These are phyloP conservation scores for Neosilurus mollespiculum DNA, from an alignment of 2,797 vertebrate genomes.

Conservation along the genomic window DNA sequence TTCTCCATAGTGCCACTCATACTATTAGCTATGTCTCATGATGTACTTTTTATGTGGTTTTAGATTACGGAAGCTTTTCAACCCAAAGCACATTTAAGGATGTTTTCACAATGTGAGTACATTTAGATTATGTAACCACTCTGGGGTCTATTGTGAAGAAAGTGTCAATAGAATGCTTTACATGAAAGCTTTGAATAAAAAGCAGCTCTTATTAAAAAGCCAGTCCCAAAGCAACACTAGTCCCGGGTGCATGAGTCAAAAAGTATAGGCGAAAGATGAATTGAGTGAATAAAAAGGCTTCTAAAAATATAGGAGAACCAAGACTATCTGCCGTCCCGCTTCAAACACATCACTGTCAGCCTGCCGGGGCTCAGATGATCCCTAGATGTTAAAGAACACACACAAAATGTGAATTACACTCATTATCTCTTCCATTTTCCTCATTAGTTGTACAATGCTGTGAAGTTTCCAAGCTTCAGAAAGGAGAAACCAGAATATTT, in stretches of 20 bases:
- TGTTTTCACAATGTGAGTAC: conserved; percentile 6
- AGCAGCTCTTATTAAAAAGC: conserved; percentile 27
- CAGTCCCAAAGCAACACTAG: conserved; percentile 18
- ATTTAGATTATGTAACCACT: conserved; percentile 17
- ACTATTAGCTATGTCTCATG: neutral
- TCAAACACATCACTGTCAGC: conserved; percentile 47
- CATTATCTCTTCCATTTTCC: conserved; percentile 57
- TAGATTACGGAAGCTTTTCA: conserved; percentile 11
- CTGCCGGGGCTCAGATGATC: conserved; percentile 62
- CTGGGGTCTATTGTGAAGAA: neutral
- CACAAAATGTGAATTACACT: conserved; percentile 64
- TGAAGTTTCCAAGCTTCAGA: conserved; percentile 22
- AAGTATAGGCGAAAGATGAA: conserved; percentile 35
- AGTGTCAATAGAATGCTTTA: conserved; percentile 6
- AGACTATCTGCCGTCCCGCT: conserved; percentile 37
- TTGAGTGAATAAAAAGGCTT: conserved; percentile 49
- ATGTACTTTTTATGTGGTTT: conserved; percentile 3
- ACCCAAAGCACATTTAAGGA: conserved; percentile 7
- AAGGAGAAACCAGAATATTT: conserved; percentile 19
- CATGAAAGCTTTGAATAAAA: conserved; percentile 18
- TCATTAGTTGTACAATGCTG: conserved; percentile 57
- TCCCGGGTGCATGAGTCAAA: conserved; percentile 13
- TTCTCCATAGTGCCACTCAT: neutral
- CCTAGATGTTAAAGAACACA: conserved; percentile 58
- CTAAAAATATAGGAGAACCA: conserved; percentile 47